Conservation (phyloP, 2,113 vertebrate genomes). For the Melanostigma gelatinosum region DNA sequence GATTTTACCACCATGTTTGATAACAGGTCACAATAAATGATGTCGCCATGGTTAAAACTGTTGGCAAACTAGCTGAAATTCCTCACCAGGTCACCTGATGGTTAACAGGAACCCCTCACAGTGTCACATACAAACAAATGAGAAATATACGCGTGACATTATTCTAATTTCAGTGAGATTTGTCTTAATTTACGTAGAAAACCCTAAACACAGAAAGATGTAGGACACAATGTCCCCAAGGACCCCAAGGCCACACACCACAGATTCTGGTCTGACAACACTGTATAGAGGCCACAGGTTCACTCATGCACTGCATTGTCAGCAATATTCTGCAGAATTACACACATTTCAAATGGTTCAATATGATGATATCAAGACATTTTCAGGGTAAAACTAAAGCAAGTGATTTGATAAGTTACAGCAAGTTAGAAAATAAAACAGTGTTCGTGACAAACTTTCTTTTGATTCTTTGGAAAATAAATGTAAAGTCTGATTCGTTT, state of each 20-base stretch:
- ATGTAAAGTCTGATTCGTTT: background rate
- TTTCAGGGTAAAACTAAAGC: background rate
- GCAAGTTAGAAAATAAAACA: background rate
- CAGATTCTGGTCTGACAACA: background rate
- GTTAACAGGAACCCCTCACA: background rate
- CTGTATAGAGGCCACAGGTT: background rate
- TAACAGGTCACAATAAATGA: background rate
- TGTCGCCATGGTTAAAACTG: background rate
- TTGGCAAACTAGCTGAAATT: background rate
- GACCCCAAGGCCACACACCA: background rate
- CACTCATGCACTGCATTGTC: background rate
- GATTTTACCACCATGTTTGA: background rate
- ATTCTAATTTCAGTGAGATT: background rate
- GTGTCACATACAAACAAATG: background rate
- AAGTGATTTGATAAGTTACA: background rate
- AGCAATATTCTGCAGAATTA: background rate
- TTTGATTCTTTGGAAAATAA: background rate
- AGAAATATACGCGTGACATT: background rate
- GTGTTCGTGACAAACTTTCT: background rate
- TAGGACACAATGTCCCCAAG: background rate
- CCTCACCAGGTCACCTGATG: background rate
- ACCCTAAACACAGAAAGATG: background rate
- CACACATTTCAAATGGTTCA: background rate
- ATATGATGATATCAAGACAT: background rate
- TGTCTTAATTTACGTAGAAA: background rate